Evolutionary conservation across 2,113 vertebrate genomes (phyloP).

Genomic region (Dromiciops gliroides): DNA sequence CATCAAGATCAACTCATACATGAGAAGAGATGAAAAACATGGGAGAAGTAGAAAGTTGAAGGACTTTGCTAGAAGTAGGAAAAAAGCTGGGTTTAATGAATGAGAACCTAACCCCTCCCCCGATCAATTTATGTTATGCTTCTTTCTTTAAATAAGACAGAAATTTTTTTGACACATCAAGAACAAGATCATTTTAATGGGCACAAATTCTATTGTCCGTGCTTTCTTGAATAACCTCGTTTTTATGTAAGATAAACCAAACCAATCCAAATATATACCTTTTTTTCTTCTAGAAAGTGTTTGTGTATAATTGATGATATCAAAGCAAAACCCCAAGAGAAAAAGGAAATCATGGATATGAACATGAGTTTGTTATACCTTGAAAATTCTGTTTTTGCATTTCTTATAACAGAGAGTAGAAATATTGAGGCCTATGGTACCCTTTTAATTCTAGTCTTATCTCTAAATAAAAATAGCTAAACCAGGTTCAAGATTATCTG

Average conservation of each 20-base stretch:
- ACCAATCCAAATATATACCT: constrained; percentile 39
- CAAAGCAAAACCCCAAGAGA: constrained; percentile 44
- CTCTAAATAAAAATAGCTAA: constrained; percentile 47
- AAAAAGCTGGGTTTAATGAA: constrained; percentile 40
- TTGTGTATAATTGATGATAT: constrained; percentile 44
- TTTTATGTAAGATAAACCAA: not conserved
- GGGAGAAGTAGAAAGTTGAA: constrained; percentile 5
- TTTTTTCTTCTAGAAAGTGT: constrained; percentile 40
- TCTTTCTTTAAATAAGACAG: constrained; percentile 8
- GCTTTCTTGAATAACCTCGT: constrained; percentile 39
- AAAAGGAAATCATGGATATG: constrained; percentile 27
- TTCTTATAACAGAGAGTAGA: constrained; percentile 28
- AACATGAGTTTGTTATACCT: not conserved
- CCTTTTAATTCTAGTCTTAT: constrained; percentile 15
- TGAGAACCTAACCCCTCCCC: constrained; percentile 14
- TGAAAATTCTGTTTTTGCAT: constrained; percentile 25
- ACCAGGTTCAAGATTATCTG: constrained; percentile 29
- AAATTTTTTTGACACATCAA: constrained; percentile 27
- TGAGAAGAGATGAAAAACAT: constrained; percentile 29
- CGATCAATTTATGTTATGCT: constrained; percentile 4
- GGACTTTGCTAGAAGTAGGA: constrained; percentile 6
- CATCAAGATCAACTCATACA: constrained; percentile 12
- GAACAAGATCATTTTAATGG: constrained; percentile 25
- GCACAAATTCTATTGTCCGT: constrained; percentile 5
- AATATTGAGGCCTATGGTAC: not conserved